phyloP scores from a whole-genome alignment of 2,797 vertebrate genomes.

The Pachyuromys duprasi region DNA sequence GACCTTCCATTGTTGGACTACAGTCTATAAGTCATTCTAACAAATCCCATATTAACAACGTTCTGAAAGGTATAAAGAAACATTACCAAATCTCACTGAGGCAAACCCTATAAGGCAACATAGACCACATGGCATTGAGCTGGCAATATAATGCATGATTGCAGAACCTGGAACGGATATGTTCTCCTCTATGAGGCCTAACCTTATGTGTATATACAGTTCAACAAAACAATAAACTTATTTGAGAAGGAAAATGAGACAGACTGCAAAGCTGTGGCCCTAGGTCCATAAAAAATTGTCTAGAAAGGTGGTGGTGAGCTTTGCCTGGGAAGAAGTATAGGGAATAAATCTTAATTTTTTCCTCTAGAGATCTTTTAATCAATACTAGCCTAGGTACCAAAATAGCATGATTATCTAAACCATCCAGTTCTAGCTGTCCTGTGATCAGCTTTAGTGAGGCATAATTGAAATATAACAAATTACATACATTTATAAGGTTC shows the following conservation, averaged over 20 bases:
- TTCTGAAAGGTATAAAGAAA: background rate
- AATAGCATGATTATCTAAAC: background rate
- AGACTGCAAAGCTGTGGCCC: background rate
- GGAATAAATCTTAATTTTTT: background rate
- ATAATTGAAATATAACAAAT: background rate
- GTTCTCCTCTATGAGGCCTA: background rate
- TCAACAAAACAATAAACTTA: background rate
- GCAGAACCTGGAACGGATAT: background rate
- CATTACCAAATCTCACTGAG: background rate
- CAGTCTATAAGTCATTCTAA: background rate
- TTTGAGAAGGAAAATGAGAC: background rate
- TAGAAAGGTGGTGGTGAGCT: background rate
- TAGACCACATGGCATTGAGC: background rate
- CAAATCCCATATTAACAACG: background rate
- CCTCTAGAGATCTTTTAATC: constrained; percentile 24
- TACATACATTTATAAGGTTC: background rate
- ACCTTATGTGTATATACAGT: background rate
- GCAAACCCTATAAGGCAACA: background rate
- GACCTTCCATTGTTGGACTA: no score
- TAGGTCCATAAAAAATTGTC: background rate
- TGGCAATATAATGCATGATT: background rate
- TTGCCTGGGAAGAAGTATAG: background rate
- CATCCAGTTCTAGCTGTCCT: background rate
- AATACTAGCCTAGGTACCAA: background rate
- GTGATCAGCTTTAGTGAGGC: background rate